Percentiles rank a stretch among this genome's conserved stretches.
Conservation (phyloP, 2,113 vertebrate species). For the Neogale vison region DNA sequence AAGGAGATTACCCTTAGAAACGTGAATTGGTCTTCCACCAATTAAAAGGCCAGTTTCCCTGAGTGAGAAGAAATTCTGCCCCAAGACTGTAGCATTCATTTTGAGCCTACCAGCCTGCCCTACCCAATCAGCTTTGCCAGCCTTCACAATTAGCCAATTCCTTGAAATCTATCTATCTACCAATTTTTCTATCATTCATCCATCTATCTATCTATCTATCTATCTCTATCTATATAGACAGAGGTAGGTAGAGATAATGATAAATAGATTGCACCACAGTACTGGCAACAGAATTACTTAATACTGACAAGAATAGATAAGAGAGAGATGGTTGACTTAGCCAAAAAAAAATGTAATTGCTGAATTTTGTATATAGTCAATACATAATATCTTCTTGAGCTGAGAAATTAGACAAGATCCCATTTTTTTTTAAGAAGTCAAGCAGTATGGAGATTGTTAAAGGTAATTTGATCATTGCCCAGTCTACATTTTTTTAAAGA, state of each 20-base stretch:
- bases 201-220: no score
- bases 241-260: no score
- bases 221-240: no score
- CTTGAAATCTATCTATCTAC: neutral
- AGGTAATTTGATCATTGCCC: neutral
- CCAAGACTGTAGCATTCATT: neutral
- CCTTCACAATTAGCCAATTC: neutral
- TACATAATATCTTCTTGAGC: neutral
- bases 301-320: neutral
- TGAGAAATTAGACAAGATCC: neutral
- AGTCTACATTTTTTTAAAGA: neutral
- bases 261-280: neutral
- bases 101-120: neutral
- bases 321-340: neutral
- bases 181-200: no score
- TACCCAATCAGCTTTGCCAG: neutral
- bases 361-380: neutral
- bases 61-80: neutral
- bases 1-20: neutral
- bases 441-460: neutral
- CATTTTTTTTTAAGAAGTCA: neutral
- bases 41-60: neutral
- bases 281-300: neutral
- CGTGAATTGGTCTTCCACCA: neutral
- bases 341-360: neutral